A percentile compares a stretch with the other conserved stretches of the same genome.
Evolutionary conservation across 2,797 vertebrate genomes (phyloP).

Genomic region (Mus spretus): DNA sequence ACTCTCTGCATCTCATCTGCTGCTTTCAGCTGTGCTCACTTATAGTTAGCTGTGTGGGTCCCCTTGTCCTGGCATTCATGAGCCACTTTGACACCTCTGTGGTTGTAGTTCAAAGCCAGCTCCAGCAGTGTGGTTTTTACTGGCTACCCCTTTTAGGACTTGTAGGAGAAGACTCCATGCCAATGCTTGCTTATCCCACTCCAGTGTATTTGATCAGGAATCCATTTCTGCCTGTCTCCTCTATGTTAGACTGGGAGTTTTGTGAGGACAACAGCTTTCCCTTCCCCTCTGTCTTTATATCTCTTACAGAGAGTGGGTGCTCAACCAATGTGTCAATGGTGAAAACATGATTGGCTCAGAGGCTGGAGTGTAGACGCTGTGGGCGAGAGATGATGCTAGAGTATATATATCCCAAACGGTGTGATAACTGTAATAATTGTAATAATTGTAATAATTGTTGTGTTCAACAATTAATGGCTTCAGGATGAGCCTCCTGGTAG

Average conservation of each 20-base stretch:
- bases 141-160: background rate
- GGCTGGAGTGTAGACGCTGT: background rate
- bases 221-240: background rate
- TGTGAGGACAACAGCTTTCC: rapidly evolving
- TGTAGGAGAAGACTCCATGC: background rate
- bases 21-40: background rate
- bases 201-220: background rate
- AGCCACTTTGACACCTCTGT: background rate
- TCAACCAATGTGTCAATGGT: background rate
- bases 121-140: background rate
- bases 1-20: rapidly evolving
- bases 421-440: too few species aligned
- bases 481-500: too few species aligned
- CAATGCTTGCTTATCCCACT: background rate
- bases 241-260: background rate
- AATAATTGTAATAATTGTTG: too few species aligned
- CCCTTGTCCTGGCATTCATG: background rate
- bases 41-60: rapidly evolving
- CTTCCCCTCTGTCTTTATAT: rapidly evolving
- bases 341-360: background rate
- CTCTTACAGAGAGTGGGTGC: background rate
- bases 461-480: too few species aligned
- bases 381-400: background rate
- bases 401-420: background rate
- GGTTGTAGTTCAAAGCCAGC: background rate